Conservation (phyloP, 1,140 invertebrate genomes). For the Penaeus japonicus region DNA sequence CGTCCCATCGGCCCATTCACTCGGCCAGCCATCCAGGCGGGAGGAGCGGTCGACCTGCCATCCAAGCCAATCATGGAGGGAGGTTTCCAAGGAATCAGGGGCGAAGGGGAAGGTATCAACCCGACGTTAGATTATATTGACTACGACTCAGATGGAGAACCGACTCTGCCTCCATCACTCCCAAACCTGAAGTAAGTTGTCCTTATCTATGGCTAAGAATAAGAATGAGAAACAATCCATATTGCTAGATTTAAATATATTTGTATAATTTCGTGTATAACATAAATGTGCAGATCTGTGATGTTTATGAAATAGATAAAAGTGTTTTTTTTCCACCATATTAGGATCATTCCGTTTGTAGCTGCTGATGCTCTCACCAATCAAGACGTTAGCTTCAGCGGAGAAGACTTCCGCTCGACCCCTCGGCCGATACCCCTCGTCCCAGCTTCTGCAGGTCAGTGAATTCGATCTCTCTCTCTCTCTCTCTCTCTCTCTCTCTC, state of each 20-base stretch:
- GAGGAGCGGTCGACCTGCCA: conserved; percentile 8
- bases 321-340: conserved; percentile 49
- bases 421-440: background rate
- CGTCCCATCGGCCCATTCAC: background rate
- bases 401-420: conserved; percentile 6
- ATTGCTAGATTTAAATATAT: no score
- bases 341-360: conserved; percentile 82
- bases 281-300: background rate
- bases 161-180: conserved; percentile 76
- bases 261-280: no score
- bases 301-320: conserved; percentile 2
- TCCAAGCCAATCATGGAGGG: conserved; percentile 35
- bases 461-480: background rate
- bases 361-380: conserved; percentile 75
- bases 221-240: no score
- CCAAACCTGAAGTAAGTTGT: conserved; percentile 74
- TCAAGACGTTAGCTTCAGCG: background rate
- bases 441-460: background rate
- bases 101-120: conserved; percentile 15
- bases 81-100: conserved; percentile 14
- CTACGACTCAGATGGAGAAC: conserved; percentile 74
- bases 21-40: background rate
- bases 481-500: background rate
- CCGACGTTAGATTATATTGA: conserved; percentile 19
- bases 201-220: no score